Percentiles rank a stretch among this genome's conserved stretches.
phyloP scores from a whole-genome alignment of 1,140 invertebrate species.

The Piezodorus guildinii region DNA sequence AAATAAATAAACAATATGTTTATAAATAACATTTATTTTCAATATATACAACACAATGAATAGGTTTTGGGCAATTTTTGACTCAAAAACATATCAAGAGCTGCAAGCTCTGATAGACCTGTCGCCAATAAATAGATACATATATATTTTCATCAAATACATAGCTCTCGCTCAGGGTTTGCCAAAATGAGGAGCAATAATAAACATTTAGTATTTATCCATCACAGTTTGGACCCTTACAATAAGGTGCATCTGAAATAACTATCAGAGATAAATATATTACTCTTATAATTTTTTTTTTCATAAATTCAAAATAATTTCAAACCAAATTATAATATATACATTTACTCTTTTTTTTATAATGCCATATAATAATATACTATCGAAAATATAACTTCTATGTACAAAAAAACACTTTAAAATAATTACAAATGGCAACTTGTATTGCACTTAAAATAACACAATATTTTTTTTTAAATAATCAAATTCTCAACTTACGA shows the following conservation, averaged over 20 bases:
- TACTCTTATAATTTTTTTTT: slow-evolving; percentile 1
- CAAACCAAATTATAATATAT: slow-evolving; percentile 11
- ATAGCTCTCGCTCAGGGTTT: background rate
- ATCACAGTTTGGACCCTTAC: slow-evolving; percentile 4
- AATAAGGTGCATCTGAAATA: background rate
- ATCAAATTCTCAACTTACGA: background rate
- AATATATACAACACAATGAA: slow-evolving; percentile 12
- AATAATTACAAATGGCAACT: slow-evolving; percentile 17
- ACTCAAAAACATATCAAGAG: no score
- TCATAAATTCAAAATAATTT: slow-evolving; percentile 1
- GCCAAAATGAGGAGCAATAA: background rate
- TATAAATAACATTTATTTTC: slow-evolving; percentile 19
- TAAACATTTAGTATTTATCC: background rate
- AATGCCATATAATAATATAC: background rate
- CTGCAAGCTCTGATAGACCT: no score
- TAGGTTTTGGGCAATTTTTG: background rate
- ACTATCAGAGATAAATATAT: slow-evolving; percentile 3
- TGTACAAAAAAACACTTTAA: slow-evolving; percentile 7
- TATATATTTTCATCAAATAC: no score
- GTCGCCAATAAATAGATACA: no score
- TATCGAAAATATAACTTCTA: slow-evolving; percentile 17
- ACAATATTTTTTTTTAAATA: slow-evolving; percentile 3
- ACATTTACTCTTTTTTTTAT: background rate
- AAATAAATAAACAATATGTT: background rate
- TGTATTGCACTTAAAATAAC: slow-evolving; percentile 17